These are phyloP conservation scores for Etheostoma cragini DNA, from an alignment of 2,113 vertebrate species.

Conservation along the genomic window DNA sequence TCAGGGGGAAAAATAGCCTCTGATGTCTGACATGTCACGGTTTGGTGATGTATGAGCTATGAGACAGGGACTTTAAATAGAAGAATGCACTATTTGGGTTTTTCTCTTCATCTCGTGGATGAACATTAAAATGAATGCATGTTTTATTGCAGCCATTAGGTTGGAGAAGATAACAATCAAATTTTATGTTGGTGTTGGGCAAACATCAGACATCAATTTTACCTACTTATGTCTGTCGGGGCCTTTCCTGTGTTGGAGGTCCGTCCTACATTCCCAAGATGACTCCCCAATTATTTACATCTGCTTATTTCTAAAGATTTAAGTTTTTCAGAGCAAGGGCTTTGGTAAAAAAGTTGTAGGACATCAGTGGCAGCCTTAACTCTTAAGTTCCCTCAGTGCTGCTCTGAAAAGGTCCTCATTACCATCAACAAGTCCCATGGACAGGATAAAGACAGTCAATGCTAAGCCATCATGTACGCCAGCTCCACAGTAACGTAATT, in stretches of 20 bases:
- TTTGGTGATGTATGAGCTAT: conserved; percentile 68
- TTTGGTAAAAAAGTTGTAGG: conserved; percentile 52
- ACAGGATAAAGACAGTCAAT: conserved; percentile 59
- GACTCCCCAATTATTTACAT: conserved; percentile 47
- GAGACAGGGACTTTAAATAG: conserved; percentile 53
- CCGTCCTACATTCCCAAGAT: conserved; percentile 30
- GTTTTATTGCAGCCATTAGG: conserved; percentile 25
- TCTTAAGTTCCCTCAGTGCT: conserved; percentile 20
- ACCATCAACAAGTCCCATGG: conserved; percentile 39
- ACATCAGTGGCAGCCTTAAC: conserved; percentile 30
- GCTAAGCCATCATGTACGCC: conserved; percentile 38
- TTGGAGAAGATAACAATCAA: conserved; percentile 34
- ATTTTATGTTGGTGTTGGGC: conserved; percentile 12
- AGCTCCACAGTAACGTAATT: conserved; percentile 27
- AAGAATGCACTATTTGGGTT: conserved; percentile 54
- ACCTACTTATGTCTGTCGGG: conserved; percentile 23
- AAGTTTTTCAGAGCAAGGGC: conserved; percentile 38
- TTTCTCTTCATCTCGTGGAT: conserved; percentile 48
- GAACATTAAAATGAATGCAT: conserved; percentile 23
- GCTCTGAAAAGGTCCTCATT: conserved; percentile 37
- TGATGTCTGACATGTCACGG: conserved; percentile 70
- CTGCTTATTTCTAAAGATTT: conserved; percentile 30
- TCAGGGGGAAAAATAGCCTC: conserved; percentile 60
- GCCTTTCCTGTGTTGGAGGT: conserved; percentile 33
- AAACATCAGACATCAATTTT: conserved; percentile 25